phyloP scores from a whole-genome alignment of 1,140 invertebrate species.

The Prorops nasuta region DNA sequence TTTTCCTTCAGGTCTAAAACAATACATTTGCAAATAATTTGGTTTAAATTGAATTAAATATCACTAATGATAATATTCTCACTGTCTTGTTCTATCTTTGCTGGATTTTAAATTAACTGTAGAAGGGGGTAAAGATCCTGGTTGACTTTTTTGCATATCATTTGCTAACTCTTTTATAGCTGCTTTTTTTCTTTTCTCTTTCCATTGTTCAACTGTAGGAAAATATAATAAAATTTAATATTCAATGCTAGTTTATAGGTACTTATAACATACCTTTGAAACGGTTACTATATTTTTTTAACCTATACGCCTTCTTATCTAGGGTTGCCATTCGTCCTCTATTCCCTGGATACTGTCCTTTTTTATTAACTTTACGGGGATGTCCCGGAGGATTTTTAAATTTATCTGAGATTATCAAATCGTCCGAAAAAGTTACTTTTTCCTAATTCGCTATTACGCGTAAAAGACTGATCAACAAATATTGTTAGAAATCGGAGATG shows the following conservation, averaged over 20 bases:
- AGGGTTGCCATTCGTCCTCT: too few relatives aligned
- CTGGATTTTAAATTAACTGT: background rate
- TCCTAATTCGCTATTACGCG: too few relatives aligned
- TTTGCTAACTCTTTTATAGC: slow-evolving; percentile 60
- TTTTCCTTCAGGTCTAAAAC: slow-evolving; percentile 8
- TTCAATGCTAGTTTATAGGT: background rate
- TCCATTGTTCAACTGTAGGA: slow-evolving; percentile 62
- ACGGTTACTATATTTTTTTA: slow-evolving; percentile 68
- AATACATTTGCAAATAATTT: slow-evolving; percentile 2
- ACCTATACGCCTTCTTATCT: slow-evolving; percentile 65
- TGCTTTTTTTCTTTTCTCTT: slow-evolving; percentile 61
- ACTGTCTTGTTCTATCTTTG: background rate
- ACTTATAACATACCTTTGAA: slow-evolving; percentile 55
- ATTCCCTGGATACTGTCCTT: too few relatives aligned
- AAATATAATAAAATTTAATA: slow-evolving; percentile 9
- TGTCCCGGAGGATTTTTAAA: too few relatives aligned
- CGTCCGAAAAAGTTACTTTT: too few relatives aligned
- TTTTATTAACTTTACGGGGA: too few relatives aligned
- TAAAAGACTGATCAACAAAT: too few relatives aligned
- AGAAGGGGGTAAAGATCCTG: slow-evolving; percentile 5
- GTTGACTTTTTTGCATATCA: slow-evolving; percentile 32
- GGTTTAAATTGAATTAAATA: background rate
- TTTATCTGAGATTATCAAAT: too few relatives aligned
- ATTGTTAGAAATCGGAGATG: too few relatives aligned
- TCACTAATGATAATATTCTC: slow-evolving; percentile 3